Evolutionary conservation across 2,888 invertebrate genomes (phyloP), one percentile per base, ranked within the genome.

Genomic region (Noctua pronuba): DNA sequence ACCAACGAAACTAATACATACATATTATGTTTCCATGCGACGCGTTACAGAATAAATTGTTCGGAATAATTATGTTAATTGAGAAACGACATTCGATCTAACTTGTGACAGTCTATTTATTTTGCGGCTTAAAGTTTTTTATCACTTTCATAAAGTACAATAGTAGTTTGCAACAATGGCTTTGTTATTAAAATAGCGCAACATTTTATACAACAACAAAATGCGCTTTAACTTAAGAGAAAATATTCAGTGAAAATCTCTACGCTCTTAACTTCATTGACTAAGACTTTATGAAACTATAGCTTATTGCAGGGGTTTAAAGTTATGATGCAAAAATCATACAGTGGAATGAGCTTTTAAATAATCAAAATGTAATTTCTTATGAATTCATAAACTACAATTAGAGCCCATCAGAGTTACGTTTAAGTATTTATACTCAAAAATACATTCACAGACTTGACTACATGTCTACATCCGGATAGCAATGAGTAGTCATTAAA

Each of bases 1-100:
- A 79, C 80, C 83, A 80, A 82, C 78, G 83, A 78, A 84, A 86
- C 86, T 85, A 83, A 88, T 80, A 88, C 84, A 88, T 82, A 88
- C 84, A 80, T 84, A 88, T 87, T 77, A 82, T 79, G 35, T 86
- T 88, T 87, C 87, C 80, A 83, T 84, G 77, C 78, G 72, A 79
- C 79, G 77, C 77, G 75, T 74, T 77, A 75, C 80, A 75, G 79
- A 88, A 88, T 86, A 88, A 85, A 85, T 88, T 82, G 86, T 62
- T 75, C 55, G 68, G 77, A 85, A 83, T 87, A 81, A 85, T 88
- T 87, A 87, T 86, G 83, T 79, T 85, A 87, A 82, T 85, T 88
- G 73, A 73, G 64, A 76, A 86, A 74, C 77, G 73, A 80, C 76
- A 80, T 80, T 80, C 64, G 80, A 77, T 80, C 76, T 83, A 41